Conservation (phyloP, 1,140 invertebrate species). For the Mizuhopecten yessoensis region DNA sequence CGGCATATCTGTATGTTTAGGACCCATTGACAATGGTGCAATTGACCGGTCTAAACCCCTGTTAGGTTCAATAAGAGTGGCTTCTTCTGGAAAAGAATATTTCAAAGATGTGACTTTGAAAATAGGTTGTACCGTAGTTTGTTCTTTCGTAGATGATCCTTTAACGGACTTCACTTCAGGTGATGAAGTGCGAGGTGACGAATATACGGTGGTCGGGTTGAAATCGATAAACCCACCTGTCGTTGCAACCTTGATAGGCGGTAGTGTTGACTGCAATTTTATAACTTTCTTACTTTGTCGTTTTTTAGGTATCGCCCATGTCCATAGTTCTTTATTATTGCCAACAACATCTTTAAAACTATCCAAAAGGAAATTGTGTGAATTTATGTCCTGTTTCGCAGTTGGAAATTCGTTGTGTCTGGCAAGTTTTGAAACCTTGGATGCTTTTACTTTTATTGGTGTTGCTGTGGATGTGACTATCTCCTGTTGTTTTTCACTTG, state of each 20-base stretch:
- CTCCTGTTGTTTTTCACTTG: not conserved
- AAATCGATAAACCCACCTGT: slow-evolving; percentile 9
- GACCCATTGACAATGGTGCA: not conserved
- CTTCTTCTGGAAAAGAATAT: slow-evolving; percentile 1
- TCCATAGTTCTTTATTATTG: slow-evolving; percentile 25
- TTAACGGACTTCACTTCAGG: not conserved
- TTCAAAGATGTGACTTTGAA: not conserved
- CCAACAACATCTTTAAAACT: slow-evolving; percentile 6
- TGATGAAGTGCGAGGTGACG: not conserved
- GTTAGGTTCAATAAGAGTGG: not conserved
- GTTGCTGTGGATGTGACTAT: not conserved
- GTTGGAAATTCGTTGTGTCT: not conserved
- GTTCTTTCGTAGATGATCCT: not conserved
- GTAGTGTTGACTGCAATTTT: not conserved
- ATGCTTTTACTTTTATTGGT: not conserved
- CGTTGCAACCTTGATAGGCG: not conserved
- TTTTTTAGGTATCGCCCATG: not conserved
- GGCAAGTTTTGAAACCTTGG: not conserved
- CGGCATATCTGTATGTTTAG: not conserved
- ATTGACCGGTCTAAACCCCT: not conserved
- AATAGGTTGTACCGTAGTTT: not conserved
- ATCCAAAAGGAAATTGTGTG: not conserved
- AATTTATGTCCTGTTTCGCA: not conserved
- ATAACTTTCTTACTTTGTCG: not conserved
- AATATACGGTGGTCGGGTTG: not conserved